Evolutionary conservation across 1,140 invertebrate genomes (phyloP).

Genomic region (Acromyrmex echinatior): DNA sequence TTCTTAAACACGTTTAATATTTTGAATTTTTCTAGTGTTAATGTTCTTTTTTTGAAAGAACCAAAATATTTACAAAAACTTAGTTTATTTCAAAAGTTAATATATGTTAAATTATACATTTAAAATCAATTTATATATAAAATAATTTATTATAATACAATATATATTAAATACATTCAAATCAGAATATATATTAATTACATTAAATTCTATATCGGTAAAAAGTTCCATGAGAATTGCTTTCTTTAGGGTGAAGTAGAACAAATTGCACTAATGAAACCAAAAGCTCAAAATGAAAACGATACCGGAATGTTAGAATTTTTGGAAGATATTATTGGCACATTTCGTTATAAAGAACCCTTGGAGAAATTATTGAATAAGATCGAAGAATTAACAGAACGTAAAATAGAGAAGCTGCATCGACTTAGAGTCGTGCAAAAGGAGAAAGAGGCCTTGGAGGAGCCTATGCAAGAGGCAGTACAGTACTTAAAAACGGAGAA

Average conservation of each 20-base stretch:
- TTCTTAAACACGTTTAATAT: not conserved
- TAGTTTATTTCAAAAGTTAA: constrained; percentile 28
- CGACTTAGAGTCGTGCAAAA: constrained; percentile 96
- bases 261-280: constrained; percentile 99
- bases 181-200: constrained; percentile 49
- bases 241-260: constrained; percentile 97
- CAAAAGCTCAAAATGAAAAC: constrained; percentile 94
- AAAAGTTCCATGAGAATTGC: not conserved
- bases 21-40: not conserved
- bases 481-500: constrained; percentile 94
- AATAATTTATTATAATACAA: constrained; percentile 49
- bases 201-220: constrained; percentile 34
- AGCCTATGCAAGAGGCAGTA: constrained; percentile 95
- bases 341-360: constrained; percentile 95
- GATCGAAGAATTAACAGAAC: constrained; percentile 93
- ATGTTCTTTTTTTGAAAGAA: not conserved
- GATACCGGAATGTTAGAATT: constrained; percentile 99
- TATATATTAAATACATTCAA: not conserved
- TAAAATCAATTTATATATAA: constrained; percentile 35
- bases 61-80: not conserved
- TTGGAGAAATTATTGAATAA: constrained; percentile 92
- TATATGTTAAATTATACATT: constrained; percentile 37
- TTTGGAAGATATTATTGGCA: constrained; percentile 99
- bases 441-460: constrained; percentile 95
- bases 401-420: constrained; percentile 95